Percentiles rank a stretch among this genome's conserved stretches.
phyloP scores from a whole-genome alignment of 2,113 vertebrate species.

The Aleadryas rufinucha region DNA sequence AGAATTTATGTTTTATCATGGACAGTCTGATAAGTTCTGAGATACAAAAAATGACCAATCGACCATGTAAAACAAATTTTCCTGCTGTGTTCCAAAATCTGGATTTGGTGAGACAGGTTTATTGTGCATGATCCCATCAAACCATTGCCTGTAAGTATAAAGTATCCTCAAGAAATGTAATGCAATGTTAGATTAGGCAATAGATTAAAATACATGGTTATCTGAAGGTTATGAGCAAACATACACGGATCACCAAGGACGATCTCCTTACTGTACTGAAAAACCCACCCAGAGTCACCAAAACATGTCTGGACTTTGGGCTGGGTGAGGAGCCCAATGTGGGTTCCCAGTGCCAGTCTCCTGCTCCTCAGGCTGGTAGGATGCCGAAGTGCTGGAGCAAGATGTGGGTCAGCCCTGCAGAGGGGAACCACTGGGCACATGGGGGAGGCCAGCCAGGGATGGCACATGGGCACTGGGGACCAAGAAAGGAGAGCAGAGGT shows the following conservation, averaged over 20 bases:
- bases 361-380: slow-evolving; percentile 34
- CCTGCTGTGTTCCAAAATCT: slow-evolving; percentile 36
- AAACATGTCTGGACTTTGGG: neutral
- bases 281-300: neutral
- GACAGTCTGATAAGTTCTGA: slow-evolving; percentile 43
- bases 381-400: neutral
- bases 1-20: slow-evolving; percentile 52
- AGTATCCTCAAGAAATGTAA: slow-evolving; percentile 60
- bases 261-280: neutral
- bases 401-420: neutral
- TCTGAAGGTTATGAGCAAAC: neutral
- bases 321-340: neutral
- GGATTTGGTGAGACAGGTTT: slow-evolving; percentile 62
- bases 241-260: neutral
- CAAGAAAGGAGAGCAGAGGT: neutral
- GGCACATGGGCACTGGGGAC: neutral
- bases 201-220: neutral
- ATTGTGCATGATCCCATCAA: slow-evolving; percentile 53
- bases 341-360: neutral
- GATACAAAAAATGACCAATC: slow-evolving; percentile 58
- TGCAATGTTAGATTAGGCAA: slow-evolving; percentile 44
- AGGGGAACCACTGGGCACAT: neutral
- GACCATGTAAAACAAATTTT: slow-evolving; percentile 66
- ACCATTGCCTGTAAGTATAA: slow-evolving; percentile 36
- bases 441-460: neutral